A percentile compares a stretch with the other conserved stretches of the same genome.
Evolutionary conservation across 1,140 invertebrate species (phyloP).

Genomic region (Vanessa tameamea): DNA sequence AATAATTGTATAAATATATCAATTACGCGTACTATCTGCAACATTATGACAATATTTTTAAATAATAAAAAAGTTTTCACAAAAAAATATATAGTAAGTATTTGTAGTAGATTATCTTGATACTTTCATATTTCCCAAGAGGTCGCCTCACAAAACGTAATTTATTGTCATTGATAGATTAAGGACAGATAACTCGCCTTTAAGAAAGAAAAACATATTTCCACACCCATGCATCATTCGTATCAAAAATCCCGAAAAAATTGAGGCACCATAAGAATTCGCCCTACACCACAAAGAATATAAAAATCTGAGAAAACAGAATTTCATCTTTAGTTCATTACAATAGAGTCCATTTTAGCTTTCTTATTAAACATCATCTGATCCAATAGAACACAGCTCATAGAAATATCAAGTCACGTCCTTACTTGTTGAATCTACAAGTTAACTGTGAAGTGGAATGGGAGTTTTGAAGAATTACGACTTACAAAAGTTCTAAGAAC

Average conservation of each 20-base stretch:
- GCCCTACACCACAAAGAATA: neutral
- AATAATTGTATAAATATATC: neutral
- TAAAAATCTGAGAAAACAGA: neutral
- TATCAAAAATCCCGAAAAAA: slow-evolving; percentile 5
- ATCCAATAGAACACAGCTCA: slow-evolving; percentile 13
- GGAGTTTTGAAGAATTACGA: slow-evolving; percentile 23
- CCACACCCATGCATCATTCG: slow-evolving; percentile 28
- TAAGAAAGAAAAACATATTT: slow-evolving; percentile 10
- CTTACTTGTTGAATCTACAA: slow-evolving; percentile 37
- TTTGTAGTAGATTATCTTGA: slow-evolving; percentile 19
- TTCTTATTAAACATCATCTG: neutral
- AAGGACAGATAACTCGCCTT: slow-evolving; percentile 21
- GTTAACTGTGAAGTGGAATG: slow-evolving; percentile 29
- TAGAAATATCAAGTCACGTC: slow-evolving; percentile 36
- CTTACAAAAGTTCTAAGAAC: slow-evolving; percentile 9
- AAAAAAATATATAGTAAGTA: neutral
- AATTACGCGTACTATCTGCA: too few relatives aligned
- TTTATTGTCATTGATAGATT: slow-evolving; percentile 40
- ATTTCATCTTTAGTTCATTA: neutral
- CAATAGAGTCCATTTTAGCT: neutral
- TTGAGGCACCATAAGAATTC: neutral
- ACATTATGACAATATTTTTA: neutral
- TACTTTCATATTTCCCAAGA: slow-evolving; percentile 26
- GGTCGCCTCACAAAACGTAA: slow-evolving; percentile 21
- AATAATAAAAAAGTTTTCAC: neutral